Base-by-base conservation (phyloP, 1,140 invertebrate genomes). In the Popillia japonica region DNA sequence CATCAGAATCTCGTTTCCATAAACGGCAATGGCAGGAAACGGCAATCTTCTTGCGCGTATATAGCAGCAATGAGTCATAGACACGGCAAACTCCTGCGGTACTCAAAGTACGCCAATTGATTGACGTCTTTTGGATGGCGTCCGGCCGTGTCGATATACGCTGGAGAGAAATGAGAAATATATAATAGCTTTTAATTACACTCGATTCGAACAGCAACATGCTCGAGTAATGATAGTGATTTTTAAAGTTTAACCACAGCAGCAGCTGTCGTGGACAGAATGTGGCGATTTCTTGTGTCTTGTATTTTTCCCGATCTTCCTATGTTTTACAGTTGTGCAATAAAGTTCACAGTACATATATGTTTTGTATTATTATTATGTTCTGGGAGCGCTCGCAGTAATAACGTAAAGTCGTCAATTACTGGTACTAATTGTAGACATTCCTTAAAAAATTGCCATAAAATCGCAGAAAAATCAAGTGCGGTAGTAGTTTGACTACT, bases 1-100 rank as follows among this genome's bases (percentile, higher is more conserved):
- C 48, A 17, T 55, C 48, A 55, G 48, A 55, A 55, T 17, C 48
- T 55, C 48, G 48, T 55, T 17, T 55, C 48, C 48, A 55, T 55
- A 55, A 55, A 55, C 48, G 48, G 48, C 48, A 17, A 17, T 55
- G 48, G 48, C 48, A 55, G 48, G 48, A 55, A 55, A 55, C 48
- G 17, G 48, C 48, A 55, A 55, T 55, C n/a, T 55, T 55, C 48
- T 17, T n/a, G n/a, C 48, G 48, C 48, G 14, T 55, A 55, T 55
- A 55, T 7, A 55, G 48, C 48, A 3, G 14, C 48, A 55, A 55
- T 55, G 48, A 55, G 14, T 55, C 48, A 55, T 17, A 17, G 14
- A 6, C 17, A 55, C 48, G 14, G 48, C 17, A 17, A 55, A 55
- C 48, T 55, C 17, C 48, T 55, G n/a, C 48, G 14, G 48, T 17